Conservation (phyloP, 1,140 invertebrate genomes). For the Xylocopa sonorina region DNA sequence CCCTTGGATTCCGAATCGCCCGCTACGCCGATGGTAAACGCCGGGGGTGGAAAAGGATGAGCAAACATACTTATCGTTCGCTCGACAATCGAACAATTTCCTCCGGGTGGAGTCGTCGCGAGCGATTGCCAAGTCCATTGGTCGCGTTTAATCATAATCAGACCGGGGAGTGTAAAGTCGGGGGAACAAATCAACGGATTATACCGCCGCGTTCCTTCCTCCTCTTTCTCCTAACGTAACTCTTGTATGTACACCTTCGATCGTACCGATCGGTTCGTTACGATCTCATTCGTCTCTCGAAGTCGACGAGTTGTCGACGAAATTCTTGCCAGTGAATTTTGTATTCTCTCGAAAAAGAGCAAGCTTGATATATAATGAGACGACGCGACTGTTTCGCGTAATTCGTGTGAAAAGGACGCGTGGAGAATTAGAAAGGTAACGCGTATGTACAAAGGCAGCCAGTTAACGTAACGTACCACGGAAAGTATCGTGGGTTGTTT, state of each 20-base stretch:
- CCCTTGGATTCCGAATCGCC: background rate
- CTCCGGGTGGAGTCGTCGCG: background rate
- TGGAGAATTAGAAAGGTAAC: too few species aligned
- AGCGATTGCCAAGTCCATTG: background rate
- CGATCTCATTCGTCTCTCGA: background rate
- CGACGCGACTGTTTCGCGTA: background rate
- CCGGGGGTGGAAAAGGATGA: background rate
- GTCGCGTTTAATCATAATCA: constrained; percentile 30
- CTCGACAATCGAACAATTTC: constrained; percentile 48
- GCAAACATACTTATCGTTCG: constrained; percentile 48
- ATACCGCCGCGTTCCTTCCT: background rate
- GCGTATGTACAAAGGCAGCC: too few species aligned
- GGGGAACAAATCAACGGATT: constrained; percentile 10
- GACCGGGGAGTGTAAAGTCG: constrained; percentile 1
- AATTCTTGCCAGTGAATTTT: background rate
- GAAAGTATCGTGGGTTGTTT: constrained; percentile 54
- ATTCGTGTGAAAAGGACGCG: too few species aligned
- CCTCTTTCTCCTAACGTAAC: background rate
- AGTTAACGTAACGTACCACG: too few species aligned
- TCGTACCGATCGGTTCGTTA: background rate
- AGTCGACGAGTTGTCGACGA: background rate
- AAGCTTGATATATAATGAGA: background rate
- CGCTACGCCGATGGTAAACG: background rate
- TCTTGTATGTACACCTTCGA: background rate
- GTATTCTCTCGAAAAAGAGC: too few species aligned